A percentile compares a stretch with the other conserved stretches of the same genome.
Conservation (phyloP, 2,113 vertebrate species). For the Stigmatopora nigra region DNA sequence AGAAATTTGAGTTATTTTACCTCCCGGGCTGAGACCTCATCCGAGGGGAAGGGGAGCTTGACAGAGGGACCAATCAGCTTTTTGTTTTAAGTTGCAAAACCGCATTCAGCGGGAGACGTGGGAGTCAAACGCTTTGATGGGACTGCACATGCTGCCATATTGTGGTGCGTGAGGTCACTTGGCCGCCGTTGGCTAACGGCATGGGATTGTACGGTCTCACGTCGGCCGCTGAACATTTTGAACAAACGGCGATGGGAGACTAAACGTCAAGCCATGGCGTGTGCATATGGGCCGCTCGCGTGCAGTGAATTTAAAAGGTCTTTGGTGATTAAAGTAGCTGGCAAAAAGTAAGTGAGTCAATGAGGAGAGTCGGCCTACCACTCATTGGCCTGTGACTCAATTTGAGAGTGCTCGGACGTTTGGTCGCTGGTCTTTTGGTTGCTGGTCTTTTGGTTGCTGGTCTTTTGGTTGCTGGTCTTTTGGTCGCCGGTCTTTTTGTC, state of each 20-base stretch:
- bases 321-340: slow-evolving; percentile 61
- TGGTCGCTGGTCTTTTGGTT: too few species aligned
- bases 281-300: slow-evolving; percentile 6
- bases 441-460: too few species aligned
- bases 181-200: slow-evolving; percentile 20
- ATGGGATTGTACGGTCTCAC: slow-evolving; percentile 17
- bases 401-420: too few species aligned
- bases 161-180: slow-evolving; percentile 42
- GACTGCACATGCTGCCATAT: slow-evolving; percentile 44
- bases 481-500: too few species aligned
- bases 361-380: slow-evolving; percentile 34
- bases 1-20: slow-evolving; percentile 63
- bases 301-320: slow-evolving; percentile 56
- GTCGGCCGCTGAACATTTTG: neutral
- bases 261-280: neutral
- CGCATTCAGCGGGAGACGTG: slow-evolving; percentile 27
- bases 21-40: slow-evolving; percentile 50
- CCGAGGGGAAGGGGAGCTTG: slow-evolving; percentile 31
- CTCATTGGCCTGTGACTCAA: slow-evolving; percentile 58
- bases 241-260: neutral
- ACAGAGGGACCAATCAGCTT: slow-evolving; percentile 49
- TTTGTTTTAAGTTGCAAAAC: slow-evolving; percentile 47
- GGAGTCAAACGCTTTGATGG: slow-evolving; percentile 52
- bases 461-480: too few species aligned
- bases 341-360: slow-evolving; percentile 40